phyloP scores from a whole-genome alignment of 2,797 vertebrate genomes.

The Halcyon chelicuti region DNA sequence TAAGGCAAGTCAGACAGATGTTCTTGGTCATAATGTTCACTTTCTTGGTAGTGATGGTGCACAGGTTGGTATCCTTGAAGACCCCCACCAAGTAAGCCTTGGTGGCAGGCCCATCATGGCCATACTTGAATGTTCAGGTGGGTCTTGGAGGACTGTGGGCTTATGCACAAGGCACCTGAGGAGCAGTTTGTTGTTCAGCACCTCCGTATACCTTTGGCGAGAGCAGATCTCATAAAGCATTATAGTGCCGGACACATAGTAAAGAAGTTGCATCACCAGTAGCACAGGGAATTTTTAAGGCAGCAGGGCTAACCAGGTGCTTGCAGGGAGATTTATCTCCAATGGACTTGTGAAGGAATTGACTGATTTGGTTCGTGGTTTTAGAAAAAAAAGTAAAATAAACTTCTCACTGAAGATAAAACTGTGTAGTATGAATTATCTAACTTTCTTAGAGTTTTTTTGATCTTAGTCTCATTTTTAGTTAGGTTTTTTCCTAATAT shows the following conservation, averaged over 20 bases:
- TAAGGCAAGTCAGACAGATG: not conserved
- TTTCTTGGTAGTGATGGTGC: not conserved
- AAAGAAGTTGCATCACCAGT: not conserved
- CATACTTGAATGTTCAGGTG: not conserved
- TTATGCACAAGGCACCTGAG: not conserved
- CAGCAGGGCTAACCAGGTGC: not conserved
- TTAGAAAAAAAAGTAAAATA: not conserved
- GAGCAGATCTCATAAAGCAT: no score
- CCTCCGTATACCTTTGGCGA: no score
- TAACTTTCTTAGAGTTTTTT: not conserved
- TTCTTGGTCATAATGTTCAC: not conserved
- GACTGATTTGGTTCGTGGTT: not conserved
- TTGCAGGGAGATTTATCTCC: not conserved
- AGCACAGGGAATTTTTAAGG: not conserved
- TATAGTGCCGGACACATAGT: fast-evolving
- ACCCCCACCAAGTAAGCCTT: not conserved
- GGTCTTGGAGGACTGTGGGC: not conserved
- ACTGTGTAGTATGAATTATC: not conserved
- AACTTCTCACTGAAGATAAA: not conserved
- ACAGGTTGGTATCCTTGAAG: not conserved
- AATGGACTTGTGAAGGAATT: not conserved
- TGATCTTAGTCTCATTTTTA: not conserved
- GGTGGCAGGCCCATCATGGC: not conserved
- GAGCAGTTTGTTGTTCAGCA: not conserved
- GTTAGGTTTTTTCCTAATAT: not conserved